Conservation (phyloP, 2,888 invertebrate species). For the Caradrina clavipalpis region DNA sequence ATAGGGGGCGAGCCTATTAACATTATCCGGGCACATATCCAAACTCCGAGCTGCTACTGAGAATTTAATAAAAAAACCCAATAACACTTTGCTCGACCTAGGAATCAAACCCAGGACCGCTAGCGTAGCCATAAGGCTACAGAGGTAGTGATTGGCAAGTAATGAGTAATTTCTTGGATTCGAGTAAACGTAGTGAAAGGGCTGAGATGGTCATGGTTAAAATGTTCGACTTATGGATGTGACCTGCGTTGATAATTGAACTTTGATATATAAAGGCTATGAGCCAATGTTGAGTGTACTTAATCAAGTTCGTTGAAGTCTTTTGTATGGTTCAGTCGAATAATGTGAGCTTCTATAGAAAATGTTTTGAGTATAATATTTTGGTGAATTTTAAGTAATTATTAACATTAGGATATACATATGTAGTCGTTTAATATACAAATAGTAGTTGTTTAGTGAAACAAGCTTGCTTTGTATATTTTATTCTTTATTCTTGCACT, state of each 20-base stretch:
- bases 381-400: not conserved
- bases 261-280: not conserved
- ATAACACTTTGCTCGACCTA: no score
- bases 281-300: not conserved
- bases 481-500: no score
- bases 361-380: not conserved
- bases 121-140: no score
- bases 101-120: no score
- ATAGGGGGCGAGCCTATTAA: no score
- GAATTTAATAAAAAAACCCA: no score
- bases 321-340: not conserved
- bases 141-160: conserved; percentile 1
- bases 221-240: conserved; percentile 27
- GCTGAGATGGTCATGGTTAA: conserved; percentile 24
- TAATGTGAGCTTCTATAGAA: not conserved
- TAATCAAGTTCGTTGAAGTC: not conserved
- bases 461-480: no score
- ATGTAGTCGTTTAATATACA: no score
- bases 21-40: no score
- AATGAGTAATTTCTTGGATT: conserved; percentile 49
- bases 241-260: not conserved
- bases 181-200: conserved; percentile 60
- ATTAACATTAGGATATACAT: no score
- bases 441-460: no score
- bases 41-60: no score